Evolutionary conservation across 2,888 invertebrate genomes (phyloP), one percentile per base, ranked within the genome.

Genomic region (Cerceris rybyensis): DNA sequence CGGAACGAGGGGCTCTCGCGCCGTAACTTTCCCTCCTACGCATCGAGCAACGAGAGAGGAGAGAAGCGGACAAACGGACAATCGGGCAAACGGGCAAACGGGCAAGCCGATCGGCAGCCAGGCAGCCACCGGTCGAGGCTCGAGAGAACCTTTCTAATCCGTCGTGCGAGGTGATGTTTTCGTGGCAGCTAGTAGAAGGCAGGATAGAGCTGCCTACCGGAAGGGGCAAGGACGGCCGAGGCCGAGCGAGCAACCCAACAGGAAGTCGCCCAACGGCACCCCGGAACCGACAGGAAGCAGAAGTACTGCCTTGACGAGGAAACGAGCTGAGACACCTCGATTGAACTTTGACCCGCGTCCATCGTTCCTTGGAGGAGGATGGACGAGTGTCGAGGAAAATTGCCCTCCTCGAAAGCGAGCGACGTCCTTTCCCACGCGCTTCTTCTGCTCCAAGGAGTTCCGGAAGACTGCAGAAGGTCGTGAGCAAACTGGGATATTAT

Each of bases 181-280:
- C 89, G 84, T 80, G 69, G 67, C 84, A 85, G 91, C 84, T 90
- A 90, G 90, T 91, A 90, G 73, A 70, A 41, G 73, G 74, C 84
- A 82, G 81, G 86, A 82, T 81, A 82, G 85, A 78, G 90, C 86
- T 91, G 91, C 90, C 91, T 90, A 88, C 82, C 84, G 68, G 86
- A 87, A 86, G 90, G 90, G 90, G 92, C 92, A 92, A 92, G 92
- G 92, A 92, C 92, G 92, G 88, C 90, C 92, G 92, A 92, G 92
- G 92, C 91, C 92, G 91, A 87, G 70, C 85, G 76, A 72, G 77
- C 71, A 57, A 70, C 64, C 70, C 71, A 78, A 42, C 75, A 76
- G 75, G 76, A 85, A 78, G 87, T 85, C 6, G 46, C 11, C 11
- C 9, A 64, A 74, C 64, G 77, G 68, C 69, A 74, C 73, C 28